Percentiles rank a stretch among this genome's conserved stretches.
These are phyloP conservation scores for Seira musarum DNA, from an alignment of 2,888 invertebrate genomes.

Conservation along the genomic window DNA sequence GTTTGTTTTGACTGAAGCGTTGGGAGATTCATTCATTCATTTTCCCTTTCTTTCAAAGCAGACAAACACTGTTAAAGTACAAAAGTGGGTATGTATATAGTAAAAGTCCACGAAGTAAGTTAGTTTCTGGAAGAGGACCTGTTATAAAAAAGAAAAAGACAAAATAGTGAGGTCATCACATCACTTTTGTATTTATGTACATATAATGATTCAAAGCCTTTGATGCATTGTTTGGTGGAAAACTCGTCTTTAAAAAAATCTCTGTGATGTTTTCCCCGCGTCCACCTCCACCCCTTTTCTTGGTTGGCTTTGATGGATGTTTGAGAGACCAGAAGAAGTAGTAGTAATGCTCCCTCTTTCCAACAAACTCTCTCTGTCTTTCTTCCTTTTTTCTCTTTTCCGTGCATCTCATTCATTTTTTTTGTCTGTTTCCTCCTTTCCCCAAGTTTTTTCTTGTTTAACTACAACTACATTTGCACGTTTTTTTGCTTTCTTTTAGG, in stretches of 20 bases:
- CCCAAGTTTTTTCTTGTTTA: background rate
- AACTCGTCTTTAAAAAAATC: slow-evolving; percentile 32
- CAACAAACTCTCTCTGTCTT: background rate
- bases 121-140: background rate
- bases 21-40: background rate
- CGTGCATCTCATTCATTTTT: slow-evolving; percentile 25
- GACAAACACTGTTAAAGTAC: background rate
- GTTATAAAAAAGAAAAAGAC: background rate
- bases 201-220: slow-evolving; percentile 46
- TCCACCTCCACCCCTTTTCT: slow-evolving; percentile 48
- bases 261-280: slow-evolving; percentile 26
- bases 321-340: slow-evolving; percentile 33
- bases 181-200: background rate
- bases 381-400: slow-evolving; percentile 15
- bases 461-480: slow-evolving; percentile 36
- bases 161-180: slow-evolving; percentile 4
- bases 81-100: too few species aligned
- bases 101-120: too few species aligned
- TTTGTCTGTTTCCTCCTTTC: slow-evolving; percentile 30
- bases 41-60: background rate
- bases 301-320: slow-evolving; percentile 57
- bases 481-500: slow-evolving; percentile 41
- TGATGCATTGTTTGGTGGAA: slow-evolving; percentile 48
- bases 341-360: slow-evolving; percentile 40
- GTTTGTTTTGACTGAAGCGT: slow-evolving; percentile 14